Base-by-base conservation (phyloP, 2,797 vertebrate species). In the Paramormyrops hopkinsi region DNA sequence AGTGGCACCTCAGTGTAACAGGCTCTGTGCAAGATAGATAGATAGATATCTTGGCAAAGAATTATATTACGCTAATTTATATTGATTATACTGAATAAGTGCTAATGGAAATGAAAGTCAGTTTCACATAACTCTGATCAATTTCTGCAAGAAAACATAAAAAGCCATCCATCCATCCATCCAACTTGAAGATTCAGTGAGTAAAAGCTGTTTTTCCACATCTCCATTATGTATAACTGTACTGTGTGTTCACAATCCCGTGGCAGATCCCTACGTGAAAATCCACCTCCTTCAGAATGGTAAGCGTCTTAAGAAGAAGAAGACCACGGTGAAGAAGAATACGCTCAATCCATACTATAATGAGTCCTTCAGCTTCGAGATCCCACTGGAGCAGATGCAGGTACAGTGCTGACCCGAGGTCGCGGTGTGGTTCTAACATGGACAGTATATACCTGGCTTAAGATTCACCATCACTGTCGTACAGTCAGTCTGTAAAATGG, bases 301-400 rank as follows among this genome's bases (percentile, higher is more conserved):
- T 17, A 99, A 99, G 92, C 95, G 98, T 87, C 96, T 99, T 91
- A 99, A 99, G 96, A 99, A 99, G 94, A 99, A 99, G 96, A 99
- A 99, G 95, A 99, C 99, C 0, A 99, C 98, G 0, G 98, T 99
- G 92, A 99, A 99, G 94, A 99, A 99, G 95, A 99, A 99, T 95
- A 99, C 98, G 0, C 92, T 99, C 90, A 99, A 99, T 91, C 99
- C 99, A 0, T 99, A 99, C 91, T 99, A 98, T 91, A 99, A 99
- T 0, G 99, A 99, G 89, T 99, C 99, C 65, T 99, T 99, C 96
- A 99, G 99, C 95, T 99, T 99, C 89, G 99, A 99, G 95, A 99
- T 99, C 92, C 99, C 99, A 1, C 96, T 98, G 59, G 99, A 99
- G 92, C 98, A 99, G 94, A 99, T 99, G 94, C 98, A 99, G 99